Evolutionary conservation across 2,113 vertebrate genomes (phyloP).

Genomic region (Gopherus evgoodei): DNA sequence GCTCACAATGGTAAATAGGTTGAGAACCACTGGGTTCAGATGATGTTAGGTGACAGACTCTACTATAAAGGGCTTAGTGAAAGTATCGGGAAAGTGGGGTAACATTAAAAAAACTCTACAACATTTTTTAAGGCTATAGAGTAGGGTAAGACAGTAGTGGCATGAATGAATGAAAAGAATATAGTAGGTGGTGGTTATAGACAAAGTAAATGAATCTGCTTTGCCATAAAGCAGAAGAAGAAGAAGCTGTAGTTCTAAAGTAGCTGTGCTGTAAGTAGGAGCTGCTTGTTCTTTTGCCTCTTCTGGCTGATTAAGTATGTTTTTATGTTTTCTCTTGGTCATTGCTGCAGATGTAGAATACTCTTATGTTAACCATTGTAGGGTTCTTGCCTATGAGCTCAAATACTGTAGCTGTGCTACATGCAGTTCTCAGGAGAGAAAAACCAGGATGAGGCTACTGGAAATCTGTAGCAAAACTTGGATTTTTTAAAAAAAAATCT

Average conservation of each 20-base stretch:
- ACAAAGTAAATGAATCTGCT: background rate
- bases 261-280: background rate
- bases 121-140: background rate
- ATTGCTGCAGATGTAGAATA: background rate
- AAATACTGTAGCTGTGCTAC: background rate
- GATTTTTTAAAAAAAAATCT: background rate
- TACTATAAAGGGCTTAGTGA: background rate
- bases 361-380: background rate
- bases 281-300: background rate
- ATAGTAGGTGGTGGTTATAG: background rate
- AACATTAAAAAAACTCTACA: background rate
- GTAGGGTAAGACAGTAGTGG: background rate
- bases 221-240: background rate
- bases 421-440: slow-evolving; percentile 8
- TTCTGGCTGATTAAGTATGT: background rate
- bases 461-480: slow-evolving; percentile 21
- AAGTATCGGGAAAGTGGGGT: background rate
- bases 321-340: background rate
- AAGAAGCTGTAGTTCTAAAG: background rate
- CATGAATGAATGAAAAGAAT: background rate
- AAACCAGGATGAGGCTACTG: slow-evolving; percentile 30
- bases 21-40: background rate
- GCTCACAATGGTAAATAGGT: no score
- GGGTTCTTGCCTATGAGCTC: background rate
- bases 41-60: background rate